Conservation (phyloP, 2,113 vertebrate species). For the Podarcis raffonei region DNA sequence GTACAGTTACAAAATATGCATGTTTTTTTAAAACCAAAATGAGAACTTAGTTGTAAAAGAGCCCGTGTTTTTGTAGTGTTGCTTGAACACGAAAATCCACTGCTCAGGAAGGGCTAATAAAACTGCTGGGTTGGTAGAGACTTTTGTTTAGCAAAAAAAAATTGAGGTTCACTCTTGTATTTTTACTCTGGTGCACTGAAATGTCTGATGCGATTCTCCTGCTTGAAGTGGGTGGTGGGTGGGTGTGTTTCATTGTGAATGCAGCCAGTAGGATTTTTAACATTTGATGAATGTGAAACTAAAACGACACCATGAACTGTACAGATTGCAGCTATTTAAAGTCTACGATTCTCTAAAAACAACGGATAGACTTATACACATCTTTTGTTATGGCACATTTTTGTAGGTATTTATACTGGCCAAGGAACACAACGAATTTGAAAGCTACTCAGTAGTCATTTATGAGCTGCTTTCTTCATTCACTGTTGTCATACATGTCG, state of each 20-base stretch:
- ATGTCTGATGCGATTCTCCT: background rate
- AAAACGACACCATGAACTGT: background rate
- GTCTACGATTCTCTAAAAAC: background rate
- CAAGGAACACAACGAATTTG: background rate
- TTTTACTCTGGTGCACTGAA: background rate
- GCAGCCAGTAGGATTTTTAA: background rate
- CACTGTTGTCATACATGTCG: background rate
- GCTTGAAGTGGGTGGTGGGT: background rate
- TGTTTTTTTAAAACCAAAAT: background rate
- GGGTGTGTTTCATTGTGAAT: background rate
- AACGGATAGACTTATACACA: background rate
- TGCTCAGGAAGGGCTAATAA: conserved; percentile 1
- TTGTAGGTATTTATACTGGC: background rate
- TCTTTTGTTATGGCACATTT: background rate
- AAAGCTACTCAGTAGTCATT: background rate
- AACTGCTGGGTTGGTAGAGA: background rate
- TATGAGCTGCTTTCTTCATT: background rate
- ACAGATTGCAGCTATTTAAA: background rate
- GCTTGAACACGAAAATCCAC: background rate
- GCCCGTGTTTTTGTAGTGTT: background rate
- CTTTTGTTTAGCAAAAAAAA: background rate
- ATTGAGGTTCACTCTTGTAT: background rate
- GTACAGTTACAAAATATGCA: background rate
- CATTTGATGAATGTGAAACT: background rate
- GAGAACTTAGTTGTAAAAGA: background rate